Evolutionary conservation across 2,113 vertebrate species (phyloP).

Genomic region (Natator depressus): DNA sequence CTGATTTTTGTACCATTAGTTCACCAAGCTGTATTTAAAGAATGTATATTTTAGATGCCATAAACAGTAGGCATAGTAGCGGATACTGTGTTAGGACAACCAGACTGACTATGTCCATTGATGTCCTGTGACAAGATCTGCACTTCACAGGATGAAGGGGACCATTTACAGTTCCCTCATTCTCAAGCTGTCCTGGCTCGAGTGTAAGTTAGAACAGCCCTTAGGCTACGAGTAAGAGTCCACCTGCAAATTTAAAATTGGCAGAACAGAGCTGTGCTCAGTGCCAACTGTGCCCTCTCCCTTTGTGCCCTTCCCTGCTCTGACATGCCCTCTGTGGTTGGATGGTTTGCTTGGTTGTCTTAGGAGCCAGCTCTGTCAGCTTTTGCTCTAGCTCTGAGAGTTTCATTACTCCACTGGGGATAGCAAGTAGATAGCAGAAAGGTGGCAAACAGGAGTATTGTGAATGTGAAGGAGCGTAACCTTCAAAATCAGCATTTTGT

Average conservation of each 20-base stretch:
- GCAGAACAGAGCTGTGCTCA: neutral
- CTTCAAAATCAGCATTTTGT: neutral
- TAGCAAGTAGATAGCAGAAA: neutral
- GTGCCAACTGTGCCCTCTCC: neutral
- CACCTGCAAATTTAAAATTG: neutral
- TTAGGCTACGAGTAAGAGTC: neutral
- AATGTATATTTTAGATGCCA: neutral
- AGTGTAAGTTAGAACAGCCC: fast-evolving
- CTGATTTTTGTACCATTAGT: neutral
- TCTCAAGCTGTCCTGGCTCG: neutral
- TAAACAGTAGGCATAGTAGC: neutral
- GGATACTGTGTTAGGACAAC: neutral
- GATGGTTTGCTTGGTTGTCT: neutral
- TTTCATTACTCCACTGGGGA: neutral
- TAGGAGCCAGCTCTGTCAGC: neutral
- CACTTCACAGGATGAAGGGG: neutral
- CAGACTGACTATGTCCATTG: neutral
- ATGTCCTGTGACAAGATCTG: neutral
- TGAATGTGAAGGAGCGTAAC: neutral
- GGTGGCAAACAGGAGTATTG: neutral
- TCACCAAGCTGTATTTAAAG: neutral
- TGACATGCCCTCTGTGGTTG: neutral
- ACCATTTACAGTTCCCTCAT: neutral
- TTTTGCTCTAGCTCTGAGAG: neutral
- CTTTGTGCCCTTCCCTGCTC: neutral